These are phyloP conservation scores for Oncorhynchus clarkii DNA, from an alignment of 2,113 vertebrate species.

Conservation along the genomic window DNA sequence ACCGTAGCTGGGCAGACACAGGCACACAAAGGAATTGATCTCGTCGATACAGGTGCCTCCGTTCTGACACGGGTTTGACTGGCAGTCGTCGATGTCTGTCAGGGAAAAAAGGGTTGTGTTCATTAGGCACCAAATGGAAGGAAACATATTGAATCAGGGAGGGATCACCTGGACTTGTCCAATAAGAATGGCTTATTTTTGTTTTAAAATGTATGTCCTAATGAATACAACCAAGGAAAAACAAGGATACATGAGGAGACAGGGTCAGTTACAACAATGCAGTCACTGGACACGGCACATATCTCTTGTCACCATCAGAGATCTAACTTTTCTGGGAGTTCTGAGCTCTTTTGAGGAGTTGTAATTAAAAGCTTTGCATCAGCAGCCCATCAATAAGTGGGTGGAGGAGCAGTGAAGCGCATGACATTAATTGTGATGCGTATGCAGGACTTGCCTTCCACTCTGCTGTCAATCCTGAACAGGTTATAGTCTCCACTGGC, in stretches of 20 bases:
- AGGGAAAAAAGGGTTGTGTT: neutral
- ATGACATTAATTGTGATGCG: constrained; percentile 49
- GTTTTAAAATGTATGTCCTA: no score
- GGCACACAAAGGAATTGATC: constrained; percentile 87
- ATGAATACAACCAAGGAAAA: no score
- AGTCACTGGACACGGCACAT: constrained; percentile 7
- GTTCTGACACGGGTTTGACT: constrained; percentile 86
- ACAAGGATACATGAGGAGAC: no score
- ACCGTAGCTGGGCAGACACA: constrained; percentile 93
- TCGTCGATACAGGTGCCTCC: constrained; percentile 95
- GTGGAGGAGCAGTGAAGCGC: constrained; percentile 44
- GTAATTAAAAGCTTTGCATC: constrained; percentile 68
- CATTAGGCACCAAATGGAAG: neutral
- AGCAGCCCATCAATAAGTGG: constrained; percentile 53
- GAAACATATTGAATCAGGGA: neutral
- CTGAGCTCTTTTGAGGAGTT: constrained; percentile 52
- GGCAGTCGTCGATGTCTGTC: constrained; percentile 80
- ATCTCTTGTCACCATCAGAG: constrained; percentile 34
- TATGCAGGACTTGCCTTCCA: constrained; percentile 31
- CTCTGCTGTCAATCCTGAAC: constrained; percentile 35
- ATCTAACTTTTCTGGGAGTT: constrained; percentile 53
- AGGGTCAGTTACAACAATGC: no score
- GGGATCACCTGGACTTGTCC: neutral
- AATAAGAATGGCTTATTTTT: no score
- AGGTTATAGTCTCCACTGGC: neutral